Percentiles rank a stretch among this genome's conserved stretches.
These are phyloP conservation scores for Promerops cafer DNA, from an alignment of 2,113 vertebrate species.

Conservation along the genomic window DNA sequence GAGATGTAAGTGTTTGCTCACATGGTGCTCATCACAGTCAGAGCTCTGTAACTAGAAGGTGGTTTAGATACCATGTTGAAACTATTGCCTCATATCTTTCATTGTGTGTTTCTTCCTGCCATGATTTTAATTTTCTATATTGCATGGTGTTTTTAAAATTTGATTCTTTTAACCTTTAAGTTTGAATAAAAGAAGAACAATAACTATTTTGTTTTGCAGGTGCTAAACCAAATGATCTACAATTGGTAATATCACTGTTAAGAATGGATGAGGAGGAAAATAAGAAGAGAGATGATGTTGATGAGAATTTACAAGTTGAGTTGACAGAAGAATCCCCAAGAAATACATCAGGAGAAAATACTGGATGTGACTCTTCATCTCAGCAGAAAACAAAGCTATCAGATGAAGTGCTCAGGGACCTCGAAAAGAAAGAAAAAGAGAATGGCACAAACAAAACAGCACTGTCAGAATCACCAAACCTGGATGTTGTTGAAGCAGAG, in stretches of 20 bases:
- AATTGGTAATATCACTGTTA: background rate
- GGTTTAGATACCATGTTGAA: background rate
- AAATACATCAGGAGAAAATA: background rate
- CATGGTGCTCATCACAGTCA: background rate
- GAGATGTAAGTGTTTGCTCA: background rate
- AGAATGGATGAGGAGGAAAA: constrained; percentile 67
- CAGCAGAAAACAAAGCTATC: constrained; percentile 36
- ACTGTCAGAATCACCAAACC: background rate
- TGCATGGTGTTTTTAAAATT: background rate
- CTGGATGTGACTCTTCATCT: background rate
- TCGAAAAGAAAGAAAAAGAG: constrained; percentile 35
- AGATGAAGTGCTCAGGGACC: constrained; percentile 8
- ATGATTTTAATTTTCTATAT: background rate
- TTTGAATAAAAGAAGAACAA: background rate
- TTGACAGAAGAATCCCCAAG: background rate
- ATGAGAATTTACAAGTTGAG: background rate
- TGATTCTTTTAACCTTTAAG: background rate
- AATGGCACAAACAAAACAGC: constrained; percentile 31
- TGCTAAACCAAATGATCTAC: constrained; percentile 15
- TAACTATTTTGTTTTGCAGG: constrained; percentile 46
- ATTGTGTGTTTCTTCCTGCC: background rate
- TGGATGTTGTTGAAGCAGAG: background rate
- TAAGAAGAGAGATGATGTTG: constrained; percentile 29
- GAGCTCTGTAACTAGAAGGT: background rate
- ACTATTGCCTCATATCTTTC: background rate